Conservation (phyloP, 2,113 vertebrate genomes). For the Limanda limanda region DNA sequence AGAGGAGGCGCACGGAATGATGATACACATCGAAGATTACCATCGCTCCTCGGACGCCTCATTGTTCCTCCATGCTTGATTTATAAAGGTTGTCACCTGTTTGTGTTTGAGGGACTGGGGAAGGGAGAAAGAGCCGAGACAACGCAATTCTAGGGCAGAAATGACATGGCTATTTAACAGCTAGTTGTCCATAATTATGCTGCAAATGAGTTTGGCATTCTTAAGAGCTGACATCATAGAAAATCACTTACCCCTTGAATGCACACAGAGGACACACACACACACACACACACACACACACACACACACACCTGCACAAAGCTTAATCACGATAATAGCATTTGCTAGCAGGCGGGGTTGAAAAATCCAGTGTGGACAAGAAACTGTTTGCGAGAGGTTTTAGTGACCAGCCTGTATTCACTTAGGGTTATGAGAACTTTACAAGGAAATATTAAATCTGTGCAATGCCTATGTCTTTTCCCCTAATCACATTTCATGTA, state of each 20-base stretch:
- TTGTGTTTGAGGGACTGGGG: conserved; percentile 24
- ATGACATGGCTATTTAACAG: conserved; percentile 64
- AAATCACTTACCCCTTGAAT: conserved; percentile 34
- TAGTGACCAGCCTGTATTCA: conserved; percentile 24
- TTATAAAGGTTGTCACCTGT: conserved; percentile 61
- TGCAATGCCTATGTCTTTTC: conserved; percentile 6
- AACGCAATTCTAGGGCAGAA: conserved; percentile 41
- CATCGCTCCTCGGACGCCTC: conserved; percentile 44
- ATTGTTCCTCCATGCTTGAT: conserved; percentile 58
- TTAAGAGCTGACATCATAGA: conserved; percentile 60
- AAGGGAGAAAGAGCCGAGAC: not conserved
- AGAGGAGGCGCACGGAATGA: conserved; percentile 33
- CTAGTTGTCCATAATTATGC: conserved; percentile 67
- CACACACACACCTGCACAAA: conserved; percentile 11
- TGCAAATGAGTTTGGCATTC: conserved; percentile 58
- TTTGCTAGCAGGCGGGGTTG: conserved; percentile 29
- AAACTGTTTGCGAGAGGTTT: conserved; percentile 39
- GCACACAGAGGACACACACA: conserved; percentile 24
- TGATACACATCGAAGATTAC: conserved; percentile 54
- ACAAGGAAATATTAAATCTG: conserved; percentile 19
- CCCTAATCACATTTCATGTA: conserved; percentile 43
- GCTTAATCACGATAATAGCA: conserved; percentile 46
- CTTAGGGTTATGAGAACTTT: conserved; percentile 35
- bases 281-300: conserved; percentile 7
- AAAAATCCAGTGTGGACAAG: conserved; percentile 39